Base-by-base conservation (phyloP, 2,888 invertebrate genomes). In the Dexiosoma caninum region DNA sequence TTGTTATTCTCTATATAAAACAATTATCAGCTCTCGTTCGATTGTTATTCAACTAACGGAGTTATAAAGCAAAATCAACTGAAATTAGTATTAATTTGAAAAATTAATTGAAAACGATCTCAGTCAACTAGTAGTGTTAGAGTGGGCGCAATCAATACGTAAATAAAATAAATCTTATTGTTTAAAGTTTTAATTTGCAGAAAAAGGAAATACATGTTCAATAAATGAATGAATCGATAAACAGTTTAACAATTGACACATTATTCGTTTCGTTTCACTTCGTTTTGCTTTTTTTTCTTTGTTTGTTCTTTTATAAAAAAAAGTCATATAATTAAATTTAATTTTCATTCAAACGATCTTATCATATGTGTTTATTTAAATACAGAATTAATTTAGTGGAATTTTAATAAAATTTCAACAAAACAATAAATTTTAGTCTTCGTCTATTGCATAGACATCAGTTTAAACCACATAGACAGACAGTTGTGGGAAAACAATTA, bases 1-100 rank as follows among this genome's bases (percentile, higher is more conserved):
- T 16, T 14, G 23, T 8, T 4, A 30, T 21, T 49, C 37, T 60
- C 51, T 60, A 32, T 23, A 66, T 79, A 70, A 75, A 79, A 75
- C 44, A 37, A 23, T 53, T 76, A 70, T 40, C 70, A 60, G 9
- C n/a, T 4, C 0, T 32, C 16, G 27, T 16, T 37, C 16, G 14
- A n/a, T 2, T 12, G 21, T 16, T 66, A 80, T 71, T 80, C 53
- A 44, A 60, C 53, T 37, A 32, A 53, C 40, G 60, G 46, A 44
- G 37, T 69, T 79, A 57, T 51, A 57, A 51, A n/a, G 30, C 2
- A 30, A 40, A 49, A 21, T 35, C 51, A n/a, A 46, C 23, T 37
- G 14, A 14, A 57, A 14, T 27, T 6, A 23, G 0, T n/a, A 66
- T 14, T 14, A 14, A 30, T n/a, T 23, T 49, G 7, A 49, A 49